A percentile compares a stretch with the other conserved stretches of the same genome.
These are phyloP conservation scores for Zygaena filipendulae DNA, from an alignment of 2,888 invertebrate genomes.

Conservation along the genomic window DNA sequence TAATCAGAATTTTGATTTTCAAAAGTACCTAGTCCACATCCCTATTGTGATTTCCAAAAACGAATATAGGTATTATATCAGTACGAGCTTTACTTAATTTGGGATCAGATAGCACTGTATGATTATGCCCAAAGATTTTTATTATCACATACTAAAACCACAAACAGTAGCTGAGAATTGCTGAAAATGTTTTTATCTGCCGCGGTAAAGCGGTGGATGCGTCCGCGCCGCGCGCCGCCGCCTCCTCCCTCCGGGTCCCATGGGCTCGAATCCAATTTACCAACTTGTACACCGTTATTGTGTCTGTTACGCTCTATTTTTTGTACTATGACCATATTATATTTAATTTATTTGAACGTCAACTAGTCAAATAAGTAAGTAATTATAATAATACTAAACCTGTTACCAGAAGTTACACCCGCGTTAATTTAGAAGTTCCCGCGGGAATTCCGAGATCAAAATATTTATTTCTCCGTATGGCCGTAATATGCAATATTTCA, in stretches of 20 bases:
- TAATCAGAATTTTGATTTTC: too few relatives aligned
- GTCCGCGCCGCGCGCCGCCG: constrained; percentile 22
- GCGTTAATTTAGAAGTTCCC: too few relatives aligned
- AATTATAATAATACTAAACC: too few relatives aligned
- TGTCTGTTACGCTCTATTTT: constrained; percentile 23
- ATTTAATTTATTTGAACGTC: too few relatives aligned
- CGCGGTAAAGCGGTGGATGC: constrained; percentile 13
- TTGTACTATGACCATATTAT: constrained; percentile 16
- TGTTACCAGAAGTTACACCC: too few relatives aligned
- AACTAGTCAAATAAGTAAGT: too few relatives aligned
- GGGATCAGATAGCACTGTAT: neutral
- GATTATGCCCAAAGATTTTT: neutral
- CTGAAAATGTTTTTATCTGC: constrained; percentile 16
- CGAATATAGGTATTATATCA: too few relatives aligned
- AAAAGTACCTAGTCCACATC: too few relatives aligned
- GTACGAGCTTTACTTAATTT: neutral
- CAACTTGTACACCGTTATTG: constrained; percentile 51
- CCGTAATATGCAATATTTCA: constrained; percentile 18
- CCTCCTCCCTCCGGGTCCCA: constrained; percentile 29
- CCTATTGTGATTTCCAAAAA: too few relatives aligned
- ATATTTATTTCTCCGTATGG: constrained; percentile 16
- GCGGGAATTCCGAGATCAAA: constrained; percentile 8
- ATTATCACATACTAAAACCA: too few relatives aligned
- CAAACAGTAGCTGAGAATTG: too few relatives aligned
- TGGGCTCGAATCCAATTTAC: constrained; percentile 54